A percentile compares a stretch with the other conserved stretches of the same genome.
These are phyloP conservation scores for Pygoscelis antarcticus DNA, from an alignment of 2,113 vertebrate species.

Conservation along the genomic window DNA sequence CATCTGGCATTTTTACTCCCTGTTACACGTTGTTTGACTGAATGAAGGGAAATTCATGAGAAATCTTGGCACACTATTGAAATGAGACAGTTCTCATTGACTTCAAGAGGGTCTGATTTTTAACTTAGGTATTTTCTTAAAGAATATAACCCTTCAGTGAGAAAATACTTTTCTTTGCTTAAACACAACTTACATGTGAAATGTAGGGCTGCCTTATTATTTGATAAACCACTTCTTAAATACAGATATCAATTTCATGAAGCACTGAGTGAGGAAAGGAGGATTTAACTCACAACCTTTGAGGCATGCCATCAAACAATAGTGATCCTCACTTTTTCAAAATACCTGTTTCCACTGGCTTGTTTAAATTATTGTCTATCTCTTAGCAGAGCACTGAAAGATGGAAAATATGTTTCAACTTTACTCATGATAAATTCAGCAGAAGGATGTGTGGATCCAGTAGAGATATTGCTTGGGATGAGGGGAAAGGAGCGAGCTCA, in stretches of 20 bases:
- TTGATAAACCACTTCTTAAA: neutral
- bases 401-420: neutral
- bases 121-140: neutral
- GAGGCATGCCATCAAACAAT: neutral
- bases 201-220: neutral
- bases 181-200: neutral
- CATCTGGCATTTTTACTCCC: neutral
- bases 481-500: neutral
- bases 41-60: neutral
- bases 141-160: neutral
- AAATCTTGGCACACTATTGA: neutral
- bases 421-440: neutral
- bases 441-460: neutral
- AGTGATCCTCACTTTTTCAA: neutral
- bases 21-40: neutral
- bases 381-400: neutral
- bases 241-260: neutral
- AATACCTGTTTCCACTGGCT: neutral
- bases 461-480: neutral
- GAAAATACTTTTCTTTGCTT: neutral
- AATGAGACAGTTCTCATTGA: neutral
- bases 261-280: neutral
- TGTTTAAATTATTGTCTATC: neutral
- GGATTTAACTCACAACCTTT: neutral
- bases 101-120: neutral